Base-by-base conservation (phyloP, 2,113 vertebrate genomes). In the Tupaia chinensis region DNA sequence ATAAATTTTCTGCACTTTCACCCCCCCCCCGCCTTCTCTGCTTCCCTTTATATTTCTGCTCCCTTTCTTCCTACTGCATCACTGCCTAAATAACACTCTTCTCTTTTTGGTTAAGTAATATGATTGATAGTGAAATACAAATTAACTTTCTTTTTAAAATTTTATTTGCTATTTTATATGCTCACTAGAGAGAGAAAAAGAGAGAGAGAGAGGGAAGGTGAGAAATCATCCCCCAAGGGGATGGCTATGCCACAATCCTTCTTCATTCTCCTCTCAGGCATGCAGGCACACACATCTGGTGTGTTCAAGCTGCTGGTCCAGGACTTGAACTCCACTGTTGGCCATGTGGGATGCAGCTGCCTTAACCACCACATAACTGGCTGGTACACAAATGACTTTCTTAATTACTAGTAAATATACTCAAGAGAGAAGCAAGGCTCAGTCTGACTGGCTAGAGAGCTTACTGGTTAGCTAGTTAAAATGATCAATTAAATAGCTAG, bases 71-170 rank as follows among this genome's bases (percentile, higher is more conserved):
- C 17, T 9, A 84, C 14, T 23, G 3, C 10, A 82, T 23, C 27
- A 76, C 5, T 60, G 76, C 27, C 44, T 69, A 90, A 90, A 72
- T 32, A 87, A 29, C 14, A 81, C 58, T 95, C 8, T 76, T 84
- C 76, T 82, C 27, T 85, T 81, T 95, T 44, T 89, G 76, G 22
- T 34, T 65, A 95, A 89, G 69, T 32, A 84, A 54, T n/a, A 86
- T 15, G 80, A 32, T 32, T 89, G 61, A 95, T 14, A 53, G 25
- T 83, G 70, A 74, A 44, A 80, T 61, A 73, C 34, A 92, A 44
- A 44, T 44, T 44, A 44, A 44, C 44, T 44, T 44, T 44, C 44
- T 44, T 44, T 44, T 44, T 44, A 44, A 44, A 44, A 44, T 44
- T 44, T 44, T 44, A 44, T 44, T 44, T 44, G 44, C 44, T 44